A percentile compares a stretch with the other conserved stretches of the same genome.
phyloP scores from a whole-genome alignment of 2,113 vertebrate genomes.

The Conger conger region DNA sequence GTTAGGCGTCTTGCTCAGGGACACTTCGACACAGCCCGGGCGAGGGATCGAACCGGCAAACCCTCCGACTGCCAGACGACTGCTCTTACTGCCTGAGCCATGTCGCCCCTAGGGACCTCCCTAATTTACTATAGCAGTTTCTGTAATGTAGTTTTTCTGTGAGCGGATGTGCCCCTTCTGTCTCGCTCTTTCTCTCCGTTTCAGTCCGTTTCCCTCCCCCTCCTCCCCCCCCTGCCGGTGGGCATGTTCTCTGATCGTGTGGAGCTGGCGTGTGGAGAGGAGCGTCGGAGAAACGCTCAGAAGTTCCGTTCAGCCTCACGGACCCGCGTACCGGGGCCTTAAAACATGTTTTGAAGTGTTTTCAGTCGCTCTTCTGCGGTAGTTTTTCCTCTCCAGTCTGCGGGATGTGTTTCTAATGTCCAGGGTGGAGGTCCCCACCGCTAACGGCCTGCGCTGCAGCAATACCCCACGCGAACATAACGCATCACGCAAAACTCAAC shows the following conservation, averaged over 20 bases:
- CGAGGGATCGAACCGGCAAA: too few relatives aligned
- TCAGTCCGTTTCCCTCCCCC: background rate
- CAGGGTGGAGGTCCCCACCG: too few relatives aligned
- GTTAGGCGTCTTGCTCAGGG: too few relatives aligned
- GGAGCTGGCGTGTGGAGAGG: background rate
- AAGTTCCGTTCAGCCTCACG: background rate
- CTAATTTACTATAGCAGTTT: too few relatives aligned
- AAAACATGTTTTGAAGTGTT: background rate
- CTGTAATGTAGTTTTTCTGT: background rate
- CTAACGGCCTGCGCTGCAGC: too few relatives aligned
- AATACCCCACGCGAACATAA: too few relatives aligned
- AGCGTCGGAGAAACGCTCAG: background rate
- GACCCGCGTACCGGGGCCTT: too few relatives aligned
- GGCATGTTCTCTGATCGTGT: constrained; percentile 19
- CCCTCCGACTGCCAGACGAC: too few relatives aligned
- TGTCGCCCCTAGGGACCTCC: too few relatives aligned
- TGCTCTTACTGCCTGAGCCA: too few relatives aligned
- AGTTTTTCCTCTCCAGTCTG: background rate
- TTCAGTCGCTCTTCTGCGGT: background rate
- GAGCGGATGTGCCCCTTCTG: background rate
- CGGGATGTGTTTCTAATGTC: background rate
- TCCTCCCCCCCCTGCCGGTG: background rate
- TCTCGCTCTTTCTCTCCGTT: background rate
- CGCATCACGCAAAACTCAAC: too few relatives aligned
- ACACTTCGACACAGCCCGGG: too few relatives aligned